Percentiles rank a stretch among this genome's conserved stretches.
These are phyloP conservation scores for Cosmorhoe ocellata DNA, from an alignment of 2,888 invertebrate species.

Conservation along the genomic window DNA sequence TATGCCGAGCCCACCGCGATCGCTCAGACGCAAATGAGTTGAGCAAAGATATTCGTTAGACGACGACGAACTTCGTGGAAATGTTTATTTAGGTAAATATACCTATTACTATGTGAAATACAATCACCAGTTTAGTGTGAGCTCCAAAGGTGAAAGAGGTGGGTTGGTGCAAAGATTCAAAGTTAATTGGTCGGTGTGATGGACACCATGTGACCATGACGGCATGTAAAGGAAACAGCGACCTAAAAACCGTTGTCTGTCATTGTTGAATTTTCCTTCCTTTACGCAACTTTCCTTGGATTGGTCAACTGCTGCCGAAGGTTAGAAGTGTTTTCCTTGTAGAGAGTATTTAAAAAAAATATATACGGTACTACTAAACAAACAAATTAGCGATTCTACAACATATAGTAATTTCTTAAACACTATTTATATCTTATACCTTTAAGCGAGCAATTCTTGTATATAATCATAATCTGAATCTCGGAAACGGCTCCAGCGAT, in stretches of 20 bases:
- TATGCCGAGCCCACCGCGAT: constrained; percentile 42
- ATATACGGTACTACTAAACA: too few species aligned
- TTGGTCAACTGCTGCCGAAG: constrained; percentile 8
- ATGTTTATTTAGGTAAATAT: constrained; percentile 56
- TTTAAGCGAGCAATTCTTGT: too few species aligned
- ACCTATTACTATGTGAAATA: constrained; percentile 48
- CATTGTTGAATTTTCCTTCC: constrained; percentile 57
- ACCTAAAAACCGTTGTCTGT: constrained; percentile 52
- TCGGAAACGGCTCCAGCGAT: too few species aligned
- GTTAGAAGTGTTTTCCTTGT: constrained; percentile 2
- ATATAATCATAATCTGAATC: too few species aligned
- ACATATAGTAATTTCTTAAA: too few species aligned
- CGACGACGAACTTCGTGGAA: constrained; percentile 54
- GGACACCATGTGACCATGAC: constrained; percentile 49
- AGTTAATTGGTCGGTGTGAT: constrained; percentile 37
- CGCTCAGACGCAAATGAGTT: constrained; percentile 57
- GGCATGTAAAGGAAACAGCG: constrained; percentile 55
- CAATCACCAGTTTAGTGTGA: constrained; percentile 42
- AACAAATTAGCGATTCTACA: too few species aligned
- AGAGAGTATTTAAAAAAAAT: too few species aligned
- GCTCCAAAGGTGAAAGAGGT: constrained; percentile 25
- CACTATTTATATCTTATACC: too few species aligned
- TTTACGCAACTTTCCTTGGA: constrained; percentile 34
- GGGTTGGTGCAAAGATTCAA: constrained; percentile 23
- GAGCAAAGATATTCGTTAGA: constrained; percentile 58